Evolutionary conservation across 1,140 invertebrate species (phyloP), one percentile per base, ranked within the genome.

Genomic region (Trachymyrmex septentrionalis): DNA sequence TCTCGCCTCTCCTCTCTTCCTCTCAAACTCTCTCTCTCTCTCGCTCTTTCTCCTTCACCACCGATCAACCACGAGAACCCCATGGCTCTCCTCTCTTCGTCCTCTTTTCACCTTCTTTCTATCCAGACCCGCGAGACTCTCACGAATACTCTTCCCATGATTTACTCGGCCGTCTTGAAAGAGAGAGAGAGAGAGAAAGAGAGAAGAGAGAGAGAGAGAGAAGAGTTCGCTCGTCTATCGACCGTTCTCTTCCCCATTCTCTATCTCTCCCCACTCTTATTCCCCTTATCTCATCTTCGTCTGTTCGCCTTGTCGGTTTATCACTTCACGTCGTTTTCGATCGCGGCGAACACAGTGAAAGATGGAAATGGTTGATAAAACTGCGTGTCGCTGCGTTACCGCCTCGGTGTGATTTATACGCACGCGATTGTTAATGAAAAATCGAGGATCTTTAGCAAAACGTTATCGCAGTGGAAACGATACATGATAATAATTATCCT

Each of bases 81-180:
- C 71, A 44, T 80, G 50, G 48, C 38, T 69, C 78, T 69, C 82
- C 61, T 84, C 86, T 38, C 82, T 38, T 50, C 34, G 53, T 78
- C 59, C 63, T 80, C 78, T 85, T 85, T 71, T 57, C 69, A 84
- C 77, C 75, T 71, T 80, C 61, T 63, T n/a, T 66, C 72, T 78
- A 69, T 55, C 81, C 87, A 78, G 77, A 75, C 77, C 87, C 88
- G 88, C 85, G 91, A 86, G 78, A 87, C 92, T 93, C 93, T 94
- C 94, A 94, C 94, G 93, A 94, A 92, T 94, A 92, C 93, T 90
- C 93, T 93, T 93, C 94, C 91, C 94, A 93, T 95, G 93, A 94
- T 94, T 95, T 94, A 94, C 93, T 94, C 88, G 61, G 89, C 86
- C 92, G 87, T 88, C 75, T 91, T 75, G 85, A 81, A 91, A 88